Percentiles rank a stretch among this genome's conserved stretches.
Conservation (phyloP, 2,113 vertebrate genomes). For the Grallaria varia region DNA sequence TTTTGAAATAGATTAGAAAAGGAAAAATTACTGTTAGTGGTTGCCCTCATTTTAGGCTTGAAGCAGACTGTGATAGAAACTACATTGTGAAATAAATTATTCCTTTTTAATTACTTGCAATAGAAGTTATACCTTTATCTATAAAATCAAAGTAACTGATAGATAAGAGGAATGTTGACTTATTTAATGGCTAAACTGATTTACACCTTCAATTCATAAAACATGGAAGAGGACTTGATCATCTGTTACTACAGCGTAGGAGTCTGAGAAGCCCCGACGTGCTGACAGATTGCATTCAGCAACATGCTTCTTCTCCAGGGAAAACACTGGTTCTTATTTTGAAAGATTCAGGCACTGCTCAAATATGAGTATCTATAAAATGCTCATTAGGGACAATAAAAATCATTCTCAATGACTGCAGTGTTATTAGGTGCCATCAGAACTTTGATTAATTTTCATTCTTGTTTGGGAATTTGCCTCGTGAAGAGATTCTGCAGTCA, state of each 20-base stretch:
- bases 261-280: neutral
- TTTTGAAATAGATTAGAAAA: slow-evolving; percentile 49
- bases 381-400: slow-evolving; percentile 61
- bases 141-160: slow-evolving; percentile 60
- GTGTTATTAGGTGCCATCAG: slow-evolving; percentile 30
- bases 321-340: slow-evolving; percentile 27
- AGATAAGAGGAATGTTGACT: slow-evolving; percentile 56
- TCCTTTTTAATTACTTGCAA: slow-evolving; percentile 63
- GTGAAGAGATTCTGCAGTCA: neutral
- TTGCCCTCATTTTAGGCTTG: slow-evolving; percentile 59
- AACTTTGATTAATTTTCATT: slow-evolving; percentile 46
- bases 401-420: slow-evolving; percentile 31
- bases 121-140: slow-evolving; percentile 62
- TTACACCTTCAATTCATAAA: slow-evolving; percentile 53
- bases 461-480: neutral
- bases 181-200: slow-evolving; percentile 59
- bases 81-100: slow-evolving; percentile 64
- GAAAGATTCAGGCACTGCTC: slow-evolving; percentile 41
- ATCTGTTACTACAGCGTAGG: slow-evolving; percentile 4
- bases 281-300: slow-evolving; percentile 52
- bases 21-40: slow-evolving; percentile 12
- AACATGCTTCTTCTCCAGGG: slow-evolving; percentile 25
- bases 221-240: slow-evolving; percentile 52
- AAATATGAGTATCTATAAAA: slow-evolving; percentile 43
- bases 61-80: slow-evolving; percentile 45